A percentile compares a stretch with the other conserved stretches of the same genome.
Conservation (phyloP, 2,113 vertebrate genomes). For the Lasiurus cinereus region DNA sequence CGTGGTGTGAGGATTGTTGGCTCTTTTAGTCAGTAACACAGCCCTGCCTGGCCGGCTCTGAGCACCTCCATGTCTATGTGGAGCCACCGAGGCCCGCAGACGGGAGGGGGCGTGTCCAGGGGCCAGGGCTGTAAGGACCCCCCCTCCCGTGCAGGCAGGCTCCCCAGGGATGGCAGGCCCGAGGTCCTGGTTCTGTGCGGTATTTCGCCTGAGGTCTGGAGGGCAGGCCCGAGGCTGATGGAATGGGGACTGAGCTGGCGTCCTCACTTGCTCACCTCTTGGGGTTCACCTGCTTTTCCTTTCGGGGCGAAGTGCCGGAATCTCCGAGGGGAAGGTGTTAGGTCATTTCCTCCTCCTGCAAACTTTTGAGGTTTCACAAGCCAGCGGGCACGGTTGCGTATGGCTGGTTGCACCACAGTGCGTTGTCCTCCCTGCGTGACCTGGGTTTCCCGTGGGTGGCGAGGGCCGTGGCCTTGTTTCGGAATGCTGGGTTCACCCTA, state of each 20-base stretch:
- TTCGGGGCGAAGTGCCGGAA: neutral
- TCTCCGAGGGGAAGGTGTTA: neutral
- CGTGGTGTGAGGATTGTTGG: neutral
- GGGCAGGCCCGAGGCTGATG: neutral
- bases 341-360: neutral
- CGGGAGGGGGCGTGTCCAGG: neutral
- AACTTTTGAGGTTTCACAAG: neutral
- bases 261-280: neutral
- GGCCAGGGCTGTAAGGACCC: neutral
- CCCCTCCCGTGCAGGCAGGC: rapidly evolving
- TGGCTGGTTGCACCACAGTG: neutral
- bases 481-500: neutral
- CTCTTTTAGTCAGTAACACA: neutral
- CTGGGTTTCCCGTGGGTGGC: neutral
- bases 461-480: neutral
- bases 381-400: neutral
- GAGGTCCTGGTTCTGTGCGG: neutral
- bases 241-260: neutral
- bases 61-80: neutral
- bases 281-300: neutral
- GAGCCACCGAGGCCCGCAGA: neutral
- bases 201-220: neutral
- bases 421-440: neutral
- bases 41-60: neutral
- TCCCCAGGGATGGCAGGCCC: neutral